phyloP scores from a whole-genome alignment of 2,888 invertebrate species.

The Drosophila putrida region DNA sequence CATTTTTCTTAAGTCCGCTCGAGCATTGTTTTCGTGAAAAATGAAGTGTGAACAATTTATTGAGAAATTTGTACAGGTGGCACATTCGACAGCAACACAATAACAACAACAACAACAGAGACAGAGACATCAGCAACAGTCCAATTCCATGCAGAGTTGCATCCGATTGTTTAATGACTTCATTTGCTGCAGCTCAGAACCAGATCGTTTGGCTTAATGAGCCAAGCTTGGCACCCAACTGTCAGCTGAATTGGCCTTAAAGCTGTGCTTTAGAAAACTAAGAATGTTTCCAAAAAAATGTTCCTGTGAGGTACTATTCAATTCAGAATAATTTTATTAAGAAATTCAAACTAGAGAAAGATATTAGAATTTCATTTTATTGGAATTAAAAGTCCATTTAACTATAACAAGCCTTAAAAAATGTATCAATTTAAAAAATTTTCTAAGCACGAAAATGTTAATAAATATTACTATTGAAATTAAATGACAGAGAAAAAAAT shows the following conservation, averaged over 20 bases:
- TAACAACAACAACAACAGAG: constrained; percentile 17
- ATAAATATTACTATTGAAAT: no score
- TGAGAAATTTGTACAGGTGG: constrained; percentile 80
- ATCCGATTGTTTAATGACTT: constrained; percentile 78
- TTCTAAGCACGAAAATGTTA: no score
- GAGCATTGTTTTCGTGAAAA: constrained; percentile 74
- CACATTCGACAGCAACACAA: constrained; percentile 39
- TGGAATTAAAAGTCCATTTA: no score
- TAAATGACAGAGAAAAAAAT: no score
- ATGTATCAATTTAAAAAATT: no score
- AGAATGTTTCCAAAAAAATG: not conserved
- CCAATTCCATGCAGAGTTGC: constrained; percentile 56
- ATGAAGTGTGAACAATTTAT: constrained; percentile 82
- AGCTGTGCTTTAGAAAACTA: not conserved
- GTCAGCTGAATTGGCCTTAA: constrained; percentile 31
- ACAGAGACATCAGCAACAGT: constrained; percentile 15
- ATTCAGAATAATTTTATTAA: no score
- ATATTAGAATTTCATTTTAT: no score
- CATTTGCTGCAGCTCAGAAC: constrained; percentile 54
- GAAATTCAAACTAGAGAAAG: no score
- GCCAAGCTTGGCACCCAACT: constrained; percentile 59
- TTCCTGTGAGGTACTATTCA: no score
- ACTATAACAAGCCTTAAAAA: no score
- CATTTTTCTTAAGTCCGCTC: constrained; percentile 69
- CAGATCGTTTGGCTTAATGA: constrained; percentile 66